phyloP scores from a whole-genome alignment of 2,888 invertebrate genomes.

The Palloptera scutellata region DNA sequence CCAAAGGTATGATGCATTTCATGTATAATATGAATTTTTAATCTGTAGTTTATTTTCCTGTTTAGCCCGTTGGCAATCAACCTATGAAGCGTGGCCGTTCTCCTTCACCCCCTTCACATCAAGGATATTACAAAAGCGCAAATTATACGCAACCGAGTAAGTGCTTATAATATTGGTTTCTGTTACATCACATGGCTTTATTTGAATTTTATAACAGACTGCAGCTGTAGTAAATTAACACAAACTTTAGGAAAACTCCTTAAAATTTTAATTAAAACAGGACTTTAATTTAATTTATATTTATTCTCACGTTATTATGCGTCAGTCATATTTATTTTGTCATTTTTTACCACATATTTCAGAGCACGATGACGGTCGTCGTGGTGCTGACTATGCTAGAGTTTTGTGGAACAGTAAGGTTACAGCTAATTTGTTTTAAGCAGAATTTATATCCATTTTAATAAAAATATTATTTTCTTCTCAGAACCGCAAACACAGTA shows the following conservation, averaged over 20 bases:
- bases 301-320: too few relatives aligned
- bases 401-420: conserved; percentile 88
- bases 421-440: conserved; percentile 9
- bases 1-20: conserved; percentile 50
- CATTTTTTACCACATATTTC: conserved; percentile 40
- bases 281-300: too few relatives aligned
- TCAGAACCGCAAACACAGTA: conserved; percentile 67
- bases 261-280: not conserved
- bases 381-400: conserved; percentile 82
- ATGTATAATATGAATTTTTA: conserved; percentile 2
- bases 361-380: conserved; percentile 82
- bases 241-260: not conserved
- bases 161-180: conserved; percentile 18
- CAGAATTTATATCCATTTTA: not conserved
- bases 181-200: too few relatives aligned
- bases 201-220: too few relatives aligned
- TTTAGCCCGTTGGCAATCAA: conserved; percentile 52
- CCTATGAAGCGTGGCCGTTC: conserved; percentile 68
- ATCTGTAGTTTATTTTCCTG: not conserved
- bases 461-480: not conserved
- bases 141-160: conserved; percentile 61
- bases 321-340: not conserved
- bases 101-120: conserved; percentile 68
- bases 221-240: too few relatives aligned
- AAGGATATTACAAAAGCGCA: conserved; percentile 59